Percentiles rank a stretch among this genome's conserved stretches.
phyloP scores from a whole-genome alignment of 1,140 invertebrate species.

The Penaeus indicus region DNA sequence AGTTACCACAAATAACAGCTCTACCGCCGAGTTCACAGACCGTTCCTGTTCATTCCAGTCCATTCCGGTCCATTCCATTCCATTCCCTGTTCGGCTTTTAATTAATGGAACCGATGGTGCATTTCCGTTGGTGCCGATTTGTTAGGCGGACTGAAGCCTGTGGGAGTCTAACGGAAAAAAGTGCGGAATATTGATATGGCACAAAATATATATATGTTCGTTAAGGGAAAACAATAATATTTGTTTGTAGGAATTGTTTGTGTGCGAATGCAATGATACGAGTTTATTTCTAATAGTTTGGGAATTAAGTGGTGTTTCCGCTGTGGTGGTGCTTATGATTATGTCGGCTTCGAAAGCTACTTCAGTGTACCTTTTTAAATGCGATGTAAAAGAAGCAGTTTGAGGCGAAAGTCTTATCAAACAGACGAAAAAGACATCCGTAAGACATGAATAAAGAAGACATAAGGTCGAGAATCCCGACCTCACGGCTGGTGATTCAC shows the following conservation, averaged over 20 bases:
- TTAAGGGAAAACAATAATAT: conserved; percentile 37
- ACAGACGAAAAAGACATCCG: too few relatives aligned
- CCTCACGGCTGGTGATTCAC: too few relatives aligned
- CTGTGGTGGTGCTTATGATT: too few relatives aligned
- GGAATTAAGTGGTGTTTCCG: conserved; percentile 25
- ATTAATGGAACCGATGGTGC: conserved; percentile 64
- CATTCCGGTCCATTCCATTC: conserved; percentile 54
- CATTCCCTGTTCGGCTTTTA: conserved; percentile 59
- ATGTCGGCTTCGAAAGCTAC: too few relatives aligned
- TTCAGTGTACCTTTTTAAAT: too few relatives aligned
- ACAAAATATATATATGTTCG: conserved; percentile 48
- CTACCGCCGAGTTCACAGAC: conserved; percentile 20
- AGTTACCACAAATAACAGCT: conserved; percentile 31
- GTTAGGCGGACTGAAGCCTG: conserved; percentile 47
- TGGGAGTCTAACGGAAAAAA: conserved; percentile 28
- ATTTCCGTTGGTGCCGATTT: conserved; percentile 57
- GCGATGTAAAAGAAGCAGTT: too few relatives aligned
- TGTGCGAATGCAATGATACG: conserved; percentile 26
- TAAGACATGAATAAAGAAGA: too few relatives aligned
- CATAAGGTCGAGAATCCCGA: too few relatives aligned
- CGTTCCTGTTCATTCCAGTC: conserved; percentile 55
- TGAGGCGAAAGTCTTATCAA: too few relatives aligned
- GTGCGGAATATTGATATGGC: conserved; percentile 15
- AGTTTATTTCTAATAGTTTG: conserved; percentile 42
- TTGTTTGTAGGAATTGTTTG: conserved; percentile 38